Percentiles rank a stretch among this genome's conserved stretches.
Evolutionary conservation across 2,113 vertebrate genomes (phyloP).

Genomic region (Lycocorax pyrrhopterus): DNA sequence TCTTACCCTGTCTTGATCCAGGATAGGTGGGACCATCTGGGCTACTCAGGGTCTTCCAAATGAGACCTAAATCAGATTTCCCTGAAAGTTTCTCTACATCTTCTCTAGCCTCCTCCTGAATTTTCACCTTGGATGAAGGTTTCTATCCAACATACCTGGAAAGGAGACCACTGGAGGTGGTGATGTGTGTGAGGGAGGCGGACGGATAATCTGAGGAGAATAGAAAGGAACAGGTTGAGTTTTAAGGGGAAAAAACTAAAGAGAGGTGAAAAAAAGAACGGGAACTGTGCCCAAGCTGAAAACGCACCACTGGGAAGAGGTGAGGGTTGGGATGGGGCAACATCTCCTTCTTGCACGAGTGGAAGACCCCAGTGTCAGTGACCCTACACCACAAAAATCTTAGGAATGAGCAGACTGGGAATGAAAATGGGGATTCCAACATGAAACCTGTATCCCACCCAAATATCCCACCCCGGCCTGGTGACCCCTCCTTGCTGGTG

Average conservation of each 20-base stretch:
- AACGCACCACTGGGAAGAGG: neutral
- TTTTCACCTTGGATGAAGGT: neutral
- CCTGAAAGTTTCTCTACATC: neutral
- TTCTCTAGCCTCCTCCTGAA: neutral
- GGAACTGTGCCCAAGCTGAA: neutral
- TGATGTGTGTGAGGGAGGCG: neutral
- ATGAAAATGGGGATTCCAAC: neutral
- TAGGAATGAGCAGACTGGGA: accelerated
- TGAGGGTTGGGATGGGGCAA: neutral
- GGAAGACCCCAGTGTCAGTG: neutral
- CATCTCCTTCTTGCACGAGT: neutral
- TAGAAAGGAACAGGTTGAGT: neutral
- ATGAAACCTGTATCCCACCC: neutral
- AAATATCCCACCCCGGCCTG: neutral
- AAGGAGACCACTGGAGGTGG: neutral
- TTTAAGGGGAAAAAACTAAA: neutral
- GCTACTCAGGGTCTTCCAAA: neutral
- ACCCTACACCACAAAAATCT: neutral
- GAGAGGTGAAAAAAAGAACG: neutral
- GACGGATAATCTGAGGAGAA: neutral
- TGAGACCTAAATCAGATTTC: neutral
- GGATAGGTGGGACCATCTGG: no score
- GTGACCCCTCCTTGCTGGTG: neutral
- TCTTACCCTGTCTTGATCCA: neutral
- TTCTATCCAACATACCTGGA: accelerated